Evolutionary conservation across 2,888 invertebrate genomes (phyloP).

Genomic region (Patella depressa): DNA sequence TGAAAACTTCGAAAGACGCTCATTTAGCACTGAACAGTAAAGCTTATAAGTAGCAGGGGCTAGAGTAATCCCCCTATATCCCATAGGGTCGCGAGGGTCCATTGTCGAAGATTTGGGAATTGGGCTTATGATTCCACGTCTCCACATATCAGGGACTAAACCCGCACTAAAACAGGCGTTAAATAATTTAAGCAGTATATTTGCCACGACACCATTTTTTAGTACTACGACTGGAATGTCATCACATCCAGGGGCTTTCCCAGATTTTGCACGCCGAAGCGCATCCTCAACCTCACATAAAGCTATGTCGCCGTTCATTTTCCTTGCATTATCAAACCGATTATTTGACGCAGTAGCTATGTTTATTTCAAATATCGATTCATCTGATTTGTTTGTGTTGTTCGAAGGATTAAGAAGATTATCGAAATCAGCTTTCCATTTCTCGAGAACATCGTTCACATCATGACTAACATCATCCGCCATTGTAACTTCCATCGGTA

Average conservation of each 20-base stretch:
- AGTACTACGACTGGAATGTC: background rate
- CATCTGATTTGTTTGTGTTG: too few relatives aligned
- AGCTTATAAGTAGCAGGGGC: slow-evolving; percentile 32
- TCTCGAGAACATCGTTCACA: background rate
- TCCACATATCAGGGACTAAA: slow-evolving; percentile 25
- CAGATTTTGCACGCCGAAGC: background rate
- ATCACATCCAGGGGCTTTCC: slow-evolving; percentile 8
- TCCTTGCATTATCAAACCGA: too few relatives aligned
- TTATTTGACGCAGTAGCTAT: too few relatives aligned
- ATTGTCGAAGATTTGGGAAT: slow-evolving; percentile 29
- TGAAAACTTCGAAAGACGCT: slow-evolving; percentile 19
- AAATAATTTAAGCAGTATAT: slow-evolving; percentile 24
- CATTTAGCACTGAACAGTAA: slow-evolving; percentile 32
- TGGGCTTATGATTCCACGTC: slow-evolving; percentile 24
- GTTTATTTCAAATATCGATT: too few relatives aligned
- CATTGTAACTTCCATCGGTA: background rate
- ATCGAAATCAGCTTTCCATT: background rate
- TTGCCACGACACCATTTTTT: background rate
- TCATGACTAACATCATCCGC: background rate
- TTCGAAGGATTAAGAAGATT: too few relatives aligned
- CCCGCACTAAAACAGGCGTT: slow-evolving; percentile 29
- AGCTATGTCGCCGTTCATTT: background rate
- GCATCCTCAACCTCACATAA: background rate
- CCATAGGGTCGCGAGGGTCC: slow-evolving; percentile 24
- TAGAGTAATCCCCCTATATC: slow-evolving; percentile 30